Conservation (phyloP, 2,113 vertebrate genomes). For the Gymnarchus niloticus region DNA sequence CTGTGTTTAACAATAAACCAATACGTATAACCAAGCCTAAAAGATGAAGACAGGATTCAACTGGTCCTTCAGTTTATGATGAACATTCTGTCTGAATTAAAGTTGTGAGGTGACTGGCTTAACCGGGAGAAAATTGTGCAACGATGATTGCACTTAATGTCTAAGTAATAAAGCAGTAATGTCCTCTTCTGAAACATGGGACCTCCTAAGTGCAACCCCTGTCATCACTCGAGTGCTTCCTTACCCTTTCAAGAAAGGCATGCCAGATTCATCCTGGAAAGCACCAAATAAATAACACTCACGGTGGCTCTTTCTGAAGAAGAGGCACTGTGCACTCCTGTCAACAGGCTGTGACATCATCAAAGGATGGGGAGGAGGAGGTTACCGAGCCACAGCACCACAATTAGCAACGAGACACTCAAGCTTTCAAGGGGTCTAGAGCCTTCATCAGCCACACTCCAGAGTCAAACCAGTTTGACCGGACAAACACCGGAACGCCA, state of each 20-base stretch:
- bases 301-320: neutral
- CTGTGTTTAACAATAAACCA: neutral
- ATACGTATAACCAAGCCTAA: neutral
- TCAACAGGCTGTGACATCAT: neutral
- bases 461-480: neutral
- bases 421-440: neutral
- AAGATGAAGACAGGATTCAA: neutral
- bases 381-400: no score
- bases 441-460: neutral
- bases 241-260: neutral
- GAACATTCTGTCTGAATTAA: no score
- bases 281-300: neutral
- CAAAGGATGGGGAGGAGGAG: neutral
- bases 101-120: no score
- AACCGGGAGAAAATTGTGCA: no score
- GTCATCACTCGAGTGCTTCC: neutral
- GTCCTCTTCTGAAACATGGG: neutral
- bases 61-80: neutral
- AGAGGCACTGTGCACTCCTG: no score
- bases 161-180: neutral
- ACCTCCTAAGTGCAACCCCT: neutral
- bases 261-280: neutral
- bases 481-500: neutral
- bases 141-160: no score
- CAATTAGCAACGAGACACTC: neutral